These are phyloP conservation scores for Drosophila burlai DNA, from an alignment of 1,140 invertebrate genomes.

Conservation along the genomic window DNA sequence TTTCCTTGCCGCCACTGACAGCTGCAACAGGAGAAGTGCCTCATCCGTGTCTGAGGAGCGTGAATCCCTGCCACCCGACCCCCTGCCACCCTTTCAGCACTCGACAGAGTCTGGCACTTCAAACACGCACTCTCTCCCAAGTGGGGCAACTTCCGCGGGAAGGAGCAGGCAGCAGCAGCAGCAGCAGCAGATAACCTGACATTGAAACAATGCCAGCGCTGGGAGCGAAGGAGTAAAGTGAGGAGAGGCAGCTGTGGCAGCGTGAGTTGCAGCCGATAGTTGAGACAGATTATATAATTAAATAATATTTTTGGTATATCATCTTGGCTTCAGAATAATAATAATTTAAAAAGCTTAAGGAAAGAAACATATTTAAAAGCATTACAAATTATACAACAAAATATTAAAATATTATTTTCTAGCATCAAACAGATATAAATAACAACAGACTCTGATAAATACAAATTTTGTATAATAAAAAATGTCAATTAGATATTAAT, in stretches of 20 bases:
- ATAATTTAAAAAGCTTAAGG: neutral
- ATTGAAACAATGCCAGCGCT: constrained; percentile 72
- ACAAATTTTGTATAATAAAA: too few species aligned
- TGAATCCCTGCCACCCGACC: neutral
- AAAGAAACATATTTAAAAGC: neutral
- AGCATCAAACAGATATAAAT: too few species aligned
- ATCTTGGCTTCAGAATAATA: neutral
- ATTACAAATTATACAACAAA: too few species aligned
- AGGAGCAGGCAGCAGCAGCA: neutral
- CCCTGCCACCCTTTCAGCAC: constrained; percentile 24
- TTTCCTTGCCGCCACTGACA: constrained; percentile 66
- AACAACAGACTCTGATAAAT: too few species aligned
- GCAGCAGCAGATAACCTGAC: constrained; percentile 52
- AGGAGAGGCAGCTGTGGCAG: constrained; percentile 2
- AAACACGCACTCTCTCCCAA: constrained; percentile 47
- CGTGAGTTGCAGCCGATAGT: neutral
- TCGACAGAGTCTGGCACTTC: constrained; percentile 54
- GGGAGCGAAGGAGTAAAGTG: neutral
- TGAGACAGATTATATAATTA: neutral
- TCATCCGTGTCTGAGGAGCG: constrained; percentile 63
- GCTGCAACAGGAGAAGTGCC: constrained; percentile 48
- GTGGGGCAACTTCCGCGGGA: constrained; percentile 33
- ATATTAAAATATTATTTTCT: neutral
- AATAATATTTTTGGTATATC: neutral
- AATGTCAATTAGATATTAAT: too few species aligned